Base-by-base conservation (phyloP, 2,113 vertebrate genomes). In the Galeopterus variegatus region DNA sequence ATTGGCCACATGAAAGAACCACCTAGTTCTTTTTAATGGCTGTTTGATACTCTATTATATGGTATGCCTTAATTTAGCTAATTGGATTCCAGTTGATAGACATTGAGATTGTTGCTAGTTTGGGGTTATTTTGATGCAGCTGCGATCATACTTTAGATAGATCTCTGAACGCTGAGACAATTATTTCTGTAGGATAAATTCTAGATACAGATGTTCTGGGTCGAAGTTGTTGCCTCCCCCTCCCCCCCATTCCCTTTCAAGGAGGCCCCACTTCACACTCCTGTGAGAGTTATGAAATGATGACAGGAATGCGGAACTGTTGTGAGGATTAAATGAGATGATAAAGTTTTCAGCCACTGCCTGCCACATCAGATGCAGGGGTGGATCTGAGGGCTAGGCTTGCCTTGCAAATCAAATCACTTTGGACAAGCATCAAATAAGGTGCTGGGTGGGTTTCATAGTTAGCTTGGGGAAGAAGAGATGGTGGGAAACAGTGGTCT, bases 311-410 rank as follows among this genome's bases (percentile, higher is more conserved):
- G 19, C n/a, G 36, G 56, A 50, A 11, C 86, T 77, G 36, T 94
- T 86, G 85, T 75, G 54, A 97, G 97, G 91, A 97, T 93, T 96
- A 95, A 95, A 95, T 94, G 88, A 76, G 60, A 41, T 1, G 4
- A 1, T 50, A 76, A 86, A 86, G 79, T 86, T 93, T 73, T 26
- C 50, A 36, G 67, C 92, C 50, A 18, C 70, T 52, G 18, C 56
- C 65, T 65, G 79, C 10, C 21, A 15, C 56, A 11, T 3, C 24
- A 52, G 70, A n/a, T 90, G 45, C 69, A 75, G 50, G 21, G 48
- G 18, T 3, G 3, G 45, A 75, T 33, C 54, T 83, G 36, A 45
- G 33, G 65, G 8, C 65, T 48, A 58, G n/a, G 48, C 17, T 50
- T 67, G 52, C 36, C 17, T 23, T 48, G 48, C 69, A 82, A 56